Percentiles rank a stretch among this genome's conserved stretches.
Conservation (phyloP, 2,797 vertebrate species). For the Scomberomorus guttatus region DNA sequence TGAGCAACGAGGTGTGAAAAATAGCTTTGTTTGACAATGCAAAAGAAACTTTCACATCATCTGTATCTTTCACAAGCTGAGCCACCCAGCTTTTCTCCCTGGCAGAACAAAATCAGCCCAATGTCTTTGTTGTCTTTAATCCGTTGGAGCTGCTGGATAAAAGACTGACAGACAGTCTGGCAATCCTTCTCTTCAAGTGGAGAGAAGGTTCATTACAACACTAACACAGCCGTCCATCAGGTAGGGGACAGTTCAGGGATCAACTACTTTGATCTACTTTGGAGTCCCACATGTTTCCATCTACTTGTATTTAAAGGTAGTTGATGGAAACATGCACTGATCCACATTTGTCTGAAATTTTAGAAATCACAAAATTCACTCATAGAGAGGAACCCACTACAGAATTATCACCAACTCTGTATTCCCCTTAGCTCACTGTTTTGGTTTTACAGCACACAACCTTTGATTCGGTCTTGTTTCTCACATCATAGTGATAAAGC, state of each 20-base stretch:
- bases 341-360: too few relatives aligned
- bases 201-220: constrained; percentile 48
- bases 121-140: constrained; percentile 20
- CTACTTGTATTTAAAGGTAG: too few relatives aligned
- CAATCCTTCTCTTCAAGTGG: constrained; percentile 4
- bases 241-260: constrained; percentile 22
- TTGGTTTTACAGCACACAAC: too few relatives aligned
- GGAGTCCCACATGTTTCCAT: constrained; percentile 10
- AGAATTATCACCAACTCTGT: too few relatives aligned
- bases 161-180: constrained; percentile 36
- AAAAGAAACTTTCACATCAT: constrained; percentile 42
- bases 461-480: too few relatives aligned
- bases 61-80: constrained; percentile 27
- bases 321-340: too few relatives aligned
- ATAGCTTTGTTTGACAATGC: constrained; percentile 41
- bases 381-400: too few relatives aligned
- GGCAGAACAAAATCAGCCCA: constrained; percentile 36
- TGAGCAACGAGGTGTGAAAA: constrained; percentile 60
- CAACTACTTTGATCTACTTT: constrained; percentile 37
- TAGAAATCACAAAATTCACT: too few relatives aligned
- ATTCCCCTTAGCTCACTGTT: too few relatives aligned
- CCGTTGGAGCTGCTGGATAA: constrained; percentile 13
- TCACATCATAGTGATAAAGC: too few relatives aligned
- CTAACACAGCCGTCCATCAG: constrained; percentile 34
- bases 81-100: constrained; percentile 22